Base-by-base conservation (phyloP, 2,888 invertebrate species). In the Calliphora vomitoria region DNA sequence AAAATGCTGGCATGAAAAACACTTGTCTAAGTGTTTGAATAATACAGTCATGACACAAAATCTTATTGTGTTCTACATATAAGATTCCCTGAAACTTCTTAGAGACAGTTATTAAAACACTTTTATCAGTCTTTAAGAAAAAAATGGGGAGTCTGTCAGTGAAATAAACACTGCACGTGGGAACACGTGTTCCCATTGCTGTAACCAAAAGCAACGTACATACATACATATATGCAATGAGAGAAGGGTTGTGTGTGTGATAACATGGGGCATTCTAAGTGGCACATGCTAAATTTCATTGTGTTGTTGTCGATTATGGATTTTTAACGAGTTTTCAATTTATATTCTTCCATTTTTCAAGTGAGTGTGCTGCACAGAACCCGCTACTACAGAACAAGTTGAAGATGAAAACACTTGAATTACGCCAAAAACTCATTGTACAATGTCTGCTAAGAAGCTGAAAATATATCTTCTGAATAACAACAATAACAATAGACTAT, bases 321-420 rank as follows among this genome's bases (percentile, higher is more conserved):
- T 93, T 93, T 93, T 93, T 93, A 93, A 93, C 93, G 93, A 93
- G 93, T 93, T 92, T 93, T 93, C 93, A 92, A 92, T 92, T 92
- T 93, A 92, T 91, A 84, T 89, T 86, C 86, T 88, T 84, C 80
- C 41, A 78, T 55, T 78, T 71, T 64, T 89, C 87, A 88, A 89
- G 89, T 82, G 82, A 89, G 89, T 82, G 82, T 41, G 60, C 53
- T 20, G 80, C 35, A 87, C 38, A 72, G 55, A 81, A 72, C n/a
- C 64, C 35, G 55, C 50, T 64, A 55, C 55, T 13, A 41, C 81
- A 50, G 84, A 86, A 75, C 81, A 86, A 86, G 64, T 72, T 87
- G 58, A 85, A 87, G 82, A 85, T 69, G 69, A 78, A 88, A 83
- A 69, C 88, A 89, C 89, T 92, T 92, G 92, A 91, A 89, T 88